These are phyloP conservation scores for Melanargia galathea DNA, from an alignment of 2,888 invertebrate genomes.

Conservation along the genomic window DNA sequence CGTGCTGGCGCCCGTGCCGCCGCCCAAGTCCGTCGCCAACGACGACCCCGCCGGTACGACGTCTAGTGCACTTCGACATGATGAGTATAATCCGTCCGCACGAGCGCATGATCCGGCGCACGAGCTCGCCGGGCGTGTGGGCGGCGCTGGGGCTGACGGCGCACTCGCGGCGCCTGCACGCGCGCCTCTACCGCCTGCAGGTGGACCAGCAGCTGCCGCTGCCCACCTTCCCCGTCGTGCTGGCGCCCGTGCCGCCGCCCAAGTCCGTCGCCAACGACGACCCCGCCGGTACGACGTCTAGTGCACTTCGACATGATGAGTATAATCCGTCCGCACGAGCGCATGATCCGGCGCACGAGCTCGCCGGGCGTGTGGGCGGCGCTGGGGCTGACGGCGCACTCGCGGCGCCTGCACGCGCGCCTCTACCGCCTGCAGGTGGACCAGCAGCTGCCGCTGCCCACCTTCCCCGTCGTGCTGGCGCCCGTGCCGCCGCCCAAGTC, in stretches of 20 bases:
- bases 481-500: slow-evolving; percentile 97
- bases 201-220: slow-evolving; percentile 97
- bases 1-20: slow-evolving; percentile 96
- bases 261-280: slow-evolving; percentile 94
- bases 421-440: slow-evolving; percentile 93
- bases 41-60: slow-evolving; percentile 81
- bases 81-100: slow-evolving; percentile 87
- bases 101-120: slow-evolving; percentile 87
- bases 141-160: slow-evolving; percentile 88
- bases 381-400: slow-evolving; percentile 89
- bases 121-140: slow-evolving; percentile 95
- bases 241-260: slow-evolving; percentile 97
- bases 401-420: slow-evolving; percentile 94
- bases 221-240: slow-evolving; percentile 95
- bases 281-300: slow-evolving; percentile 65
- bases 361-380: slow-evolving; percentile 96
- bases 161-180: slow-evolving; percentile 94
- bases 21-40: slow-evolving; percentile 95
- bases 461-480: slow-evolving; percentile 96
- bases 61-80: too few relatives aligned
- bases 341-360: slow-evolving; percentile 88
- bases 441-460: slow-evolving; percentile 95
- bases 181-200: slow-evolving; percentile 91
- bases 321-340: slow-evolving; percentile 85
- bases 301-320: too few relatives aligned